Evolutionary conservation across 2,113 vertebrate species (phyloP), one percentile per base, ranked within the genome.

Genomic region (Lipophrys pholis): DNA sequence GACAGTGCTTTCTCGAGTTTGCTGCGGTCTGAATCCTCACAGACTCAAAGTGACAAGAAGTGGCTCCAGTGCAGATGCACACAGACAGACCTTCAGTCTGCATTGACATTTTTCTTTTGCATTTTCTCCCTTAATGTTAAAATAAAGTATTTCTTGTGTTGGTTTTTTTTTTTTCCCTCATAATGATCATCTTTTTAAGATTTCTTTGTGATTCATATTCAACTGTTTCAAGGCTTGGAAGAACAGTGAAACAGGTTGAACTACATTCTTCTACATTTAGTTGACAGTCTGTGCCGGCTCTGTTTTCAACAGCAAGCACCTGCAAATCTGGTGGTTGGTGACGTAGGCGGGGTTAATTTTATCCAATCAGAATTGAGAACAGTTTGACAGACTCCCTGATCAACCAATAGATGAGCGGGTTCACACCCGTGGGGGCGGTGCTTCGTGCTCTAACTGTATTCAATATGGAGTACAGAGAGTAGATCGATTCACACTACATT

Each of bases 1-100:
- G 12, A 89, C 94, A 0, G 94, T 96, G 48, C 78, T 96, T 38
- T 90, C 85, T 21, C 92, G 92, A 52, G n/a, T 95, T 45, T 92
- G 87, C 17, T 85, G 91, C 4, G 80, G 90, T 56, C 70, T 93
- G 15, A 75, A 89, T 17, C 85, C 77, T 36, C 64, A 90, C 12
- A 91, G 72, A 62, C 1, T 39, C 38, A 17, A 51, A 49, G 82
- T 51, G 8, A 63, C 43, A 70, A 41, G 6, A 53, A 80, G 43
- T 51, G 65, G 55, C 61, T 83, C 49, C 15, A 77, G 9, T 17
- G 57, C 36, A 53, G 76, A 79, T 14, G 68, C 45, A 10, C 41
- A 50, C 39, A 74, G 68, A 56, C 66, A 60, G 36, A 17, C 45
- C 5, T 16, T 73, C 40, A 53, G 2, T 70, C 62, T 83, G 35